Evolutionary conservation across 2,888 invertebrate species (phyloP).

Genomic region (Eugnorisma glareosa): DNA sequence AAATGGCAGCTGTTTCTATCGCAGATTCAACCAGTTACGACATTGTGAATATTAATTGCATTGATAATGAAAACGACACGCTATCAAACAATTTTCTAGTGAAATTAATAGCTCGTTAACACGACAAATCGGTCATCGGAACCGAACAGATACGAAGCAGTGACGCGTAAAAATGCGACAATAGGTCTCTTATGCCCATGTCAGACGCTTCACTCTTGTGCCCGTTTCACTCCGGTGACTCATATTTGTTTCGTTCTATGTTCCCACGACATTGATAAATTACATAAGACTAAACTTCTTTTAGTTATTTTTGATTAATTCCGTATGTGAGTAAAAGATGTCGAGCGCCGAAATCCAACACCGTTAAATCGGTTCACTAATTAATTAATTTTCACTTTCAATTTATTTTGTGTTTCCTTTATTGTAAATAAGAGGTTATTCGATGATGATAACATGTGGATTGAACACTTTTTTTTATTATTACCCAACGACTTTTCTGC

Average conservation of each 20-base stretch:
- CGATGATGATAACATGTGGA: background rate
- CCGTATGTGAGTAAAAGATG: background rate
- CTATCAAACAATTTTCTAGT: constrained; percentile 49
- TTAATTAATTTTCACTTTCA: background rate
- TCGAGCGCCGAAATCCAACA: background rate
- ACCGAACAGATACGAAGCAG: constrained; percentile 52
- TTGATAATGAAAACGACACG: constrained; percentile 55
- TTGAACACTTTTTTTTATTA: background rate
- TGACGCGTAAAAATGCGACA: constrained; percentile 76
- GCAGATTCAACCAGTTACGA: constrained; percentile 22
- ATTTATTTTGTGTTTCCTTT: background rate
- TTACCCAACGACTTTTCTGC: background rate
- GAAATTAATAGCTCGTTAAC: constrained; percentile 65
- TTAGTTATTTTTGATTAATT: background rate
- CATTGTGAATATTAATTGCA: constrained; percentile 32
- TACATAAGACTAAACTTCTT: background rate
- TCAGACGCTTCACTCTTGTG: background rate
- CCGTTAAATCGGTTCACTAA: background rate
- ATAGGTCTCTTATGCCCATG: constrained; percentile 63
- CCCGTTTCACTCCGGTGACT: background rate
- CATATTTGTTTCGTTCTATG: background rate
- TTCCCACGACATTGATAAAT: background rate
- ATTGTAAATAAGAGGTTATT: background rate
- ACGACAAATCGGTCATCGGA: constrained; percentile 58
- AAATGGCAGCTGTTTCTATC: constrained; percentile 24